Base-by-base conservation (phyloP, 2,113 vertebrate species). In the Sylvicapra grimmia region DNA sequence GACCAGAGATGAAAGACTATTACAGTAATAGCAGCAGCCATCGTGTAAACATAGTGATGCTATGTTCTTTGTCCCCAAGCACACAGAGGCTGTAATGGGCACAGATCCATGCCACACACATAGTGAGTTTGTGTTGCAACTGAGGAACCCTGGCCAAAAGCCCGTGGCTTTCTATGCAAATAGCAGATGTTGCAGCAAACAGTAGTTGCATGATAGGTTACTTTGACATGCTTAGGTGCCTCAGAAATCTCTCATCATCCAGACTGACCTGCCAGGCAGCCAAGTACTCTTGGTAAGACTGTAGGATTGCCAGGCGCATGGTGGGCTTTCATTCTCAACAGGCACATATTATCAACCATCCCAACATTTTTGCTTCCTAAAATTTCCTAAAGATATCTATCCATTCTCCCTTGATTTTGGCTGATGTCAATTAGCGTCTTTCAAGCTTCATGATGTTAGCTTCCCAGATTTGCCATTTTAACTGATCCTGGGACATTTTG, bases 21-120 rank as follows among this genome's bases (percentile, higher is more conserved):
- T 51, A n/a, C 10, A 82, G 33, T 29, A 25, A 86, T 31, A 47
- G 58, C 19, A 27, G 44, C 47, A 82, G 31, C 44, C n/a, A 25
- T 61, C 12, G 11, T 2, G 6, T 44, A 13, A 27, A 21, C 6
- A 9, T 5, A 23, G 4, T 25, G 56, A 18, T 58, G 9, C 16
- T 29, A 36, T 54, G 53, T 16, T 80, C 65, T 49, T 94, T 51
- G 13, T 1, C n/a, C 14, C 9, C n/a, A 47, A 61, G n/a, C 36
- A 56, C 36, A 54, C 2, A 0, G 47, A 44, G 11, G 36, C 61
- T 4, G 5, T 16, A 44, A 0, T 10, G 21, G 65, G 6, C 63
- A 27, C 7, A 33, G 54, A 23, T 63, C 33, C 7, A 3, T 4
- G 56, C 9, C 47, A 1, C 5, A 8, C 1, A n/a, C 3, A 14